Conservation (phyloP, 2,888 invertebrate species). For the Tinea semifulvella region DNA sequence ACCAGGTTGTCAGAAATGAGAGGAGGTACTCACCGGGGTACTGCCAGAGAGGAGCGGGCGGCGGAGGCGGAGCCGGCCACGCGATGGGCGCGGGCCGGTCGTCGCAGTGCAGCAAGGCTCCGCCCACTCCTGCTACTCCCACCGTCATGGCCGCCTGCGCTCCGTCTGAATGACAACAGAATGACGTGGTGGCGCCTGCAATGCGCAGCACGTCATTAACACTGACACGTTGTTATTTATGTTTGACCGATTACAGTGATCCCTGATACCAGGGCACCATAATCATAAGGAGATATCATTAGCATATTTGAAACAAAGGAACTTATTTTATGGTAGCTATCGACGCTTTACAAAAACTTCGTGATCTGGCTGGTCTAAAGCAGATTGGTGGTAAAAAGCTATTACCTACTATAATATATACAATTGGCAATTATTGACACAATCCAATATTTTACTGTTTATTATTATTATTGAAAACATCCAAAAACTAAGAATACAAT, state of each 20-base stretch:
- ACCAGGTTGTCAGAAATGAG: constrained; percentile 51
- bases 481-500: too few relatives aligned
- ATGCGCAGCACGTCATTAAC: constrained; percentile 24
- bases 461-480: too few relatives aligned
- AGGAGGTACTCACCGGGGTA: constrained; percentile 74
- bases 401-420: too few relatives aligned
- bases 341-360: too few relatives aligned
- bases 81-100: constrained; percentile 69
- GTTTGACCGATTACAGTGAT: constrained; percentile 10
- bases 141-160: constrained; percentile 73
- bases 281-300: too few relatives aligned
- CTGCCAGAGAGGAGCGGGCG: constrained; percentile 81
- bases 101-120: constrained; percentile 71
- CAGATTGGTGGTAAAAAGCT: too few relatives aligned
- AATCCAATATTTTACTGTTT: too few relatives aligned
- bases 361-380: too few relatives aligned
- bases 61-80: constrained; percentile 65
- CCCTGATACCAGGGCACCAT: too few relatives aligned
- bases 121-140: constrained; percentile 61
- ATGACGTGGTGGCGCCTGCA: constrained; percentile 41
- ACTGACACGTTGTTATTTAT: constrained; percentile 1
- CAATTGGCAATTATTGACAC: too few relatives aligned
- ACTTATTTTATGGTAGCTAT: too few relatives aligned
- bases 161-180: constrained; percentile 60
- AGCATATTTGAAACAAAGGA: too few relatives aligned